Evolutionary conservation across 2,888 invertebrate species (phyloP).

Genomic region (Athrips mouffetella): DNA sequence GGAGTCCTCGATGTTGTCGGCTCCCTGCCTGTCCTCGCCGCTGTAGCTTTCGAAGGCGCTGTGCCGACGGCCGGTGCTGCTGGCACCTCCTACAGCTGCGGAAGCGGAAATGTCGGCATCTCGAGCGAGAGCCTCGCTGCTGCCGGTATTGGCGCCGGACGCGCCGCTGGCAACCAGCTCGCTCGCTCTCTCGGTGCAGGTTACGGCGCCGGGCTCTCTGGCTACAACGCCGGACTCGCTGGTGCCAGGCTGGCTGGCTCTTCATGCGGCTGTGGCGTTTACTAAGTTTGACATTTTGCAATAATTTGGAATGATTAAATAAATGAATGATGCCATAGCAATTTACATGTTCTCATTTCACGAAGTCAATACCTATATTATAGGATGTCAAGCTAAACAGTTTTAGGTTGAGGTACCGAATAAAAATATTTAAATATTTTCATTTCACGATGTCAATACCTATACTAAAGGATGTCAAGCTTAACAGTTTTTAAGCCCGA

Average conservation of each 20-base stretch:
- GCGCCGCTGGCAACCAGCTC: not conserved
- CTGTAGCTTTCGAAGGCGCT: slow-evolving; percentile 29
- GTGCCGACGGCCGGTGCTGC: slow-evolving; percentile 27
- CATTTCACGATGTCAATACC: too few relatives aligned
- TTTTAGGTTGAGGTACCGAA: too few relatives aligned
- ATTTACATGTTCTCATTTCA: too few relatives aligned
- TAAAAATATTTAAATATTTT: too few relatives aligned
- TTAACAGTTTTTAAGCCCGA: too few relatives aligned
- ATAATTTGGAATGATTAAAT: not conserved
- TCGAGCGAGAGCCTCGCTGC: slow-evolving; percentile 10
- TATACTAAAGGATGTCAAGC: too few relatives aligned
- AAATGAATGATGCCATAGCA: too few relatives aligned
- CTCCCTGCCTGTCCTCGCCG: slow-evolving; percentile 30
- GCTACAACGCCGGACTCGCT: not conserved
- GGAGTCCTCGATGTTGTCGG: slow-evolving; percentile 30
- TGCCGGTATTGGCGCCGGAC: slow-evolving; percentile 2
- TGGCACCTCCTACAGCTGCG: slow-evolving; percentile 30
- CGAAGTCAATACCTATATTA: too few relatives aligned
- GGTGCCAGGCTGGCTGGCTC: not conserved
- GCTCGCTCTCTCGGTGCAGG: too few relatives aligned
- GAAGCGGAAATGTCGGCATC: slow-evolving; percentile 27
- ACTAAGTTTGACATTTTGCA: not conserved
- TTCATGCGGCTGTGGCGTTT: not conserved
- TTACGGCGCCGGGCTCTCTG: not conserved
- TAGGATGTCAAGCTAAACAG: too few relatives aligned